Percentiles rank a stretch among this genome's conserved stretches.
phyloP scores from a whole-genome alignment of 2,797 vertebrate species.

The Neoniphon sammara region DNA sequence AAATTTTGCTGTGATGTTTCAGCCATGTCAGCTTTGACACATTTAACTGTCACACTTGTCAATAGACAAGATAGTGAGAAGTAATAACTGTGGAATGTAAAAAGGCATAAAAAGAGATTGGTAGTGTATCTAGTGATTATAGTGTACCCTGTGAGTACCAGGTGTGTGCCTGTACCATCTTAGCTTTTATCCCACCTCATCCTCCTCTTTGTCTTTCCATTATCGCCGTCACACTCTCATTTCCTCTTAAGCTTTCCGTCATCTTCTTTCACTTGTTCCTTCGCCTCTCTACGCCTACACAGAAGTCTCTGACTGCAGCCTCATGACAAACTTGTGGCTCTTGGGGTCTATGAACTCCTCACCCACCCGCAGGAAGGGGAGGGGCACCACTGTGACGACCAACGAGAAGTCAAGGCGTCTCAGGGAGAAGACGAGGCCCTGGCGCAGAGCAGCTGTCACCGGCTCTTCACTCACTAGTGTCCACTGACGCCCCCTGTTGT shows the following conservation, averaged over 20 bases:
- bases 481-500: slow-evolving; percentile 89
- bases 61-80: no score
- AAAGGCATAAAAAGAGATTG: slow-evolving; percentile 14
- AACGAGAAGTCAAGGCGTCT: slow-evolving; percentile 90
- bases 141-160: neutral
- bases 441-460: slow-evolving; percentile 86
- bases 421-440: slow-evolving; percentile 88
- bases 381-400: slow-evolving; percentile 88
- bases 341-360: slow-evolving; percentile 94
- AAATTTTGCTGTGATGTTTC: neutral
- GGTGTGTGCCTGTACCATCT: no score
- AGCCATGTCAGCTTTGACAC: neutral
- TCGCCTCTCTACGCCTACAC: slow-evolving; percentile 72
- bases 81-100: neutral
- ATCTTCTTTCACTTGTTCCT: neutral
- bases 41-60: neutral
- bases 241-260: neutral
- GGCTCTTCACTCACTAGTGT: slow-evolving; percentile 92
- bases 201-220: no score
- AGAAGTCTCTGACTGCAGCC: slow-evolving; percentile 93
- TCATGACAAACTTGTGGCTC: slow-evolving; percentile 94
- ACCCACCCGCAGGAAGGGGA: slow-evolving; percentile 88
- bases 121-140: no score
- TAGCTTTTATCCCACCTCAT: no score
- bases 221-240: neutral